Evolutionary conservation across 2,113 vertebrate species (phyloP).

Genomic region (Eleginops maclovinus): DNA sequence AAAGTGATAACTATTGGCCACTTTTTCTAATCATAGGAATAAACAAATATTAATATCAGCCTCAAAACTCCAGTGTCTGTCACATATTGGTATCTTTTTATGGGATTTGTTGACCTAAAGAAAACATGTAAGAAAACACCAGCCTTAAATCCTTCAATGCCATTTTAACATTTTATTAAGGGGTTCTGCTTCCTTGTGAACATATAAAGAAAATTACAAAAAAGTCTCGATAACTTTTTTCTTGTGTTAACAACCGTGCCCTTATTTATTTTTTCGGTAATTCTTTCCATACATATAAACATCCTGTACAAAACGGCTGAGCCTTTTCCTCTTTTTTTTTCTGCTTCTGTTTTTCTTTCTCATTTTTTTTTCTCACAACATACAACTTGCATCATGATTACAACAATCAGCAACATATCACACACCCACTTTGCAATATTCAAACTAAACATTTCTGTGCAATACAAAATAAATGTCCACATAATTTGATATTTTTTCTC

Average conservation of each 20-base stretch:
- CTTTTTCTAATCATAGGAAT: not conserved
- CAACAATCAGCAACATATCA: slow-evolving; percentile 87
- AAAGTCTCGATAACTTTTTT: not conserved
- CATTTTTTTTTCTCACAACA: slow-evolving; percentile 74
- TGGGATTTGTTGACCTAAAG: not conserved
- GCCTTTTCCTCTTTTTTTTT: slow-evolving; percentile 79
- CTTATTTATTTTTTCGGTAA: slow-evolving; percentile 86
- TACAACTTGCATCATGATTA: slow-evolving; percentile 85
- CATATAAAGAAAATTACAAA: slow-evolving; percentile 8
- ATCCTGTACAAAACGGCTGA: slow-evolving; percentile 90
- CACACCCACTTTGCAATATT: slow-evolving; percentile 88
- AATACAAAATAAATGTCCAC: slow-evolving; percentile 91
- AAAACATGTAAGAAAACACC: not conserved
- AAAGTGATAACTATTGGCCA: not conserved
- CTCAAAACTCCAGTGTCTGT: not conserved
- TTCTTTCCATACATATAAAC: slow-evolving; percentile 91
- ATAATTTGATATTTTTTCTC: slow-evolving; percentile 76
- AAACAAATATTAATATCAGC: no score
- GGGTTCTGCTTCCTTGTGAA: not conserved
- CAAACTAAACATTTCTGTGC: slow-evolving; percentile 89
- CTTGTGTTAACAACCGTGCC: slow-evolving; percentile 66
- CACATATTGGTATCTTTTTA: not conserved
- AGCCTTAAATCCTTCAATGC: not conserved
- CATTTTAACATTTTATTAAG: not conserved
- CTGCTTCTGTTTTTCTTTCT: slow-evolving; percentile 72